Conservation (phyloP, 1,140 invertebrate species). For the Nixonia krombeini region DNA sequence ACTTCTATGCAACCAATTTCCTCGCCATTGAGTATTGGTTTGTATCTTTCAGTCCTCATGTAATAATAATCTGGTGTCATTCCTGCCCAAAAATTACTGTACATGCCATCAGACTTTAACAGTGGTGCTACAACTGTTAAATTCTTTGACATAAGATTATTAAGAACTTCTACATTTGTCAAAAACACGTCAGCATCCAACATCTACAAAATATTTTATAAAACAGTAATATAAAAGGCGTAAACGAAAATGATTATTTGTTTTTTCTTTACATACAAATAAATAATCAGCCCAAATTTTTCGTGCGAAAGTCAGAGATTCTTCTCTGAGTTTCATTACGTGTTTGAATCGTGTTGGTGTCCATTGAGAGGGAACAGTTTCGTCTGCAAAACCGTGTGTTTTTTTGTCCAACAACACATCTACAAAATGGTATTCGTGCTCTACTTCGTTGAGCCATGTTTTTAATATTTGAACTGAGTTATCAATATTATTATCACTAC, state of each 20-base stretch:
- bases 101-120: conserved; percentile 87
- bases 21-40: conserved; percentile 82
- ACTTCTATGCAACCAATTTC: conserved; percentile 85
- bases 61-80: conserved; percentile 94
- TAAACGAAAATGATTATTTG: conserved; percentile 1
- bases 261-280: conserved; percentile 74
- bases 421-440: conserved; percentile 81
- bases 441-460: conserved; percentile 79
- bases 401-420: conserved; percentile 76
- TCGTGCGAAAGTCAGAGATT: conserved; percentile 81
- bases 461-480: conserved; percentile 81
- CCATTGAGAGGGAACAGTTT: conserved; percentile 82
- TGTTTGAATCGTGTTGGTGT: conserved; percentile 82
- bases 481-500: conserved; percentile 91
- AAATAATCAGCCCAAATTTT: conserved; percentile 88
- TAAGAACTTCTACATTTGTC: conserved; percentile 80
- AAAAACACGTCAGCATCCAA: conserved; percentile 92
- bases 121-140: conserved; percentile 84
- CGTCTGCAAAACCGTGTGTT: conserved; percentile 74
- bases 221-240: too few species aligned
- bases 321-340: conserved; percentile 86
- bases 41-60: conserved; percentile 87
- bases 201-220: conserved; percentile 77
- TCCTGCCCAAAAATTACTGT: conserved; percentile 97
- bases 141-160: conserved; percentile 78